Percentiles rank a stretch among this genome's conserved stretches.
phyloP scores from a whole-genome alignment of 2,888 invertebrate species.

The Pollenia angustigena region DNA sequence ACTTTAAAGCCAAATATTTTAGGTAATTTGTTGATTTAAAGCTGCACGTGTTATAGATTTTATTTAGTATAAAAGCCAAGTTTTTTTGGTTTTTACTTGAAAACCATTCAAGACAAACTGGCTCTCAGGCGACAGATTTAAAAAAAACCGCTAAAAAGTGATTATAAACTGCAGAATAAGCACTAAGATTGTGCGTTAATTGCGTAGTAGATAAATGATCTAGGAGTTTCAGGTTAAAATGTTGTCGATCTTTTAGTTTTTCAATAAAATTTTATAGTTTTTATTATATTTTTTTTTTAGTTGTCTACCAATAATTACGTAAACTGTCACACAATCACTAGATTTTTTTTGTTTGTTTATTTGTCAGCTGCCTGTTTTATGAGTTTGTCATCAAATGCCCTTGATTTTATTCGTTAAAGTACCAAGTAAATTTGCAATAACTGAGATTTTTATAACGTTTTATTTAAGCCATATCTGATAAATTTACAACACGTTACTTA shows the following conservation, averaged over 20 bases:
- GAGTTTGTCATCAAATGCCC: conserved; percentile 66
- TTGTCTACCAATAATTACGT: conserved; percentile 45
- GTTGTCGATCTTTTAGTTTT: conserved; percentile 27
- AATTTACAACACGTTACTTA: conserved; percentile 24
- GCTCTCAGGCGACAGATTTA: background rate
- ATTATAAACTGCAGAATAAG: conserved; percentile 12
- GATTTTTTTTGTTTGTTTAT: conserved; percentile 27
- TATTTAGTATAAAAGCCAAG: background rate
- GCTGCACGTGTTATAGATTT: conserved; percentile 64
- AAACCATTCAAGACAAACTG: conserved; percentile 20
- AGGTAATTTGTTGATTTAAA: conserved; percentile 10
- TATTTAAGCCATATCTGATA: conserved; percentile 54
- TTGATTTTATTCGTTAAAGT: conserved; percentile 49
- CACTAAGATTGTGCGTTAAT: conserved; percentile 59
- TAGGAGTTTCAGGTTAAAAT: conserved; percentile 43
- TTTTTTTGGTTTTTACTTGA: conserved; percentile 11
- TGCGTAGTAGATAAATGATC: conserved; percentile 62
- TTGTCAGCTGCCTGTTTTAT: conserved; percentile 46
- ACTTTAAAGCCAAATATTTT: conserved; percentile 5
- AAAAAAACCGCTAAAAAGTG: background rate
- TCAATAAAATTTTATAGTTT: background rate
- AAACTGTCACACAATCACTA: conserved; percentile 42
- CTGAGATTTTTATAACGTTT: conserved; percentile 8
- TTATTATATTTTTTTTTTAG: conserved; percentile 14
- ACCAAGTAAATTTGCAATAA: conserved; percentile 43